Base-by-base conservation (phyloP, 2,888 invertebrate species). In the Aleiodes leptofemur region DNA sequence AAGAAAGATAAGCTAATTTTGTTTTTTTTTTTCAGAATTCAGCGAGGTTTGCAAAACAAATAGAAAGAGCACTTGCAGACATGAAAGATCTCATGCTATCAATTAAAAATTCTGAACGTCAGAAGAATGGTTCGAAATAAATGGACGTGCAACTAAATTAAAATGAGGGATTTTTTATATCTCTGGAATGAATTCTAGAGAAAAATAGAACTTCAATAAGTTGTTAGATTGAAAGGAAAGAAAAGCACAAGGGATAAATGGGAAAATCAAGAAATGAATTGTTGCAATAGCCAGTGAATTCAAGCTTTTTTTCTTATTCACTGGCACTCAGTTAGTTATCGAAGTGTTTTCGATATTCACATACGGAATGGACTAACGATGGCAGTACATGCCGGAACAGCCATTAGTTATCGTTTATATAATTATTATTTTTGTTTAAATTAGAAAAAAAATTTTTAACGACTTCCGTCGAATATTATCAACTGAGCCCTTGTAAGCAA, bases 21-120 rank as follows among this genome's bases (percentile, higher is more conserved):
- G 34, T 34, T 34, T 34, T n/a, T 31, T 69, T 31, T 68, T 90
- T 92, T 53, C 90, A 97, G 97, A 93, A 95, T 90, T 96, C 97
- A 9, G 92, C 93, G 76, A 92, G 95, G 83, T 97, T 97, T 90
- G 93, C 95, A 51, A 90, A 91, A 76, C 91, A 94, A 87, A 95
- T 97, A 82, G 93, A 93, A 83, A 91, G 90, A 81, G 94, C 96
- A 0, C 89, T 96, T 76, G 90, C 91, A 68, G 96, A 96, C 83
- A 94, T 97, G 82, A 93, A 92, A 84, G 90, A 91, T 70, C 91
- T 96, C 76, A 95, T 95, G 86, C 89, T 90, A 77, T 92, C 93
- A 79, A 92, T 91, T 84, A 92, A 91, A 83, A 91, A 86, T 75
- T 76, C 83, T 68, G 86, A 90, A 69, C 86, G 86, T 50, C 88